Conservation (phyloP, 2,113 vertebrate genomes). For the Tetrao urogallus region DNA sequence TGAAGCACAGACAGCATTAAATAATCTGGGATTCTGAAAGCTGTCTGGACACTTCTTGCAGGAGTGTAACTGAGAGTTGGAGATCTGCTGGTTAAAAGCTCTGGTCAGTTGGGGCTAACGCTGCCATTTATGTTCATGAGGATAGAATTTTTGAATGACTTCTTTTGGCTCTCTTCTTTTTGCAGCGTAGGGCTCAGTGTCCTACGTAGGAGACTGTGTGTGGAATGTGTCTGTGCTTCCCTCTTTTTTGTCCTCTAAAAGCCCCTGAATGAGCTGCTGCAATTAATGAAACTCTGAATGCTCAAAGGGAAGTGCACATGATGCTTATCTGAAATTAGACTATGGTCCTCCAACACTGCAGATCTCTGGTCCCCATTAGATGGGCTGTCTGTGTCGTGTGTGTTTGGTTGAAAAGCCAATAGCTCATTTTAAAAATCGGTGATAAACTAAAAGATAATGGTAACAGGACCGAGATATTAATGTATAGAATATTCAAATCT, state of each 20-base stretch:
- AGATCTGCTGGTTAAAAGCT: not conserved
- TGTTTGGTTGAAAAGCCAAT: not conserved
- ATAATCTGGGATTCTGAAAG: not conserved
- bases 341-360: not conserved
- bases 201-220: not conserved
- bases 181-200: rapidly evolving
- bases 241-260: conserved; percentile 20
- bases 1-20: not conserved
- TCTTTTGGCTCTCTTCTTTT: not conserved
- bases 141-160: rapidly evolving
- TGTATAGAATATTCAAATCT: not conserved
- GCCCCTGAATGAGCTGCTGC: not conserved
- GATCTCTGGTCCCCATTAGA: not conserved
- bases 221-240: not conserved
- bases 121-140: rapidly evolving
- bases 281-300: not conserved
- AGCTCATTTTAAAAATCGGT: not conserved
- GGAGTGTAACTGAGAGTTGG: not conserved
- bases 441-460: not conserved
- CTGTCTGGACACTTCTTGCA: not conserved
- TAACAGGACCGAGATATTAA: not conserved
- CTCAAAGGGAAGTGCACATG: not conserved
- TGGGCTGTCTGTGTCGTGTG: not conserved
- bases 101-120: rapidly evolving
- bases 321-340: conserved; percentile 16